Evolutionary conservation across 2,113 vertebrate genomes (phyloP).

Genomic region (Tympanuchus pallidicinctus): DNA sequence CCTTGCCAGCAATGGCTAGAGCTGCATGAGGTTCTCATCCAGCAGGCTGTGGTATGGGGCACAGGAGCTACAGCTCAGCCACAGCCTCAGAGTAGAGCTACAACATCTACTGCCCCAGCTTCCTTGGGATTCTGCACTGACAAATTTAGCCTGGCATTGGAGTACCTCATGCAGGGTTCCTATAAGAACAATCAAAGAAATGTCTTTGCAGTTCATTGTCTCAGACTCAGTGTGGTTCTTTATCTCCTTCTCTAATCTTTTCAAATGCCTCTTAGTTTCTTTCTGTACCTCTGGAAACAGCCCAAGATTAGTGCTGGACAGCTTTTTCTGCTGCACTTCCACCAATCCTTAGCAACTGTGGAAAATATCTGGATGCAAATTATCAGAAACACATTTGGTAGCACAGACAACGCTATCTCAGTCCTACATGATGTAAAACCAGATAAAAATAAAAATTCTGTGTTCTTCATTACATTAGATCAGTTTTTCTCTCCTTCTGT

Average conservation of each 20-base stretch:
- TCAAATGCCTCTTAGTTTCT: neutral
- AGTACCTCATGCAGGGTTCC: neutral
- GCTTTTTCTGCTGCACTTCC: neutral
- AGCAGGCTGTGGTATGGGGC: neutral
- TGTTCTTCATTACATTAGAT: neutral
- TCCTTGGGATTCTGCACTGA: neutral
- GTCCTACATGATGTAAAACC: neutral
- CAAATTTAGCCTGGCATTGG: accelerated
- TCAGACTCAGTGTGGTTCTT: too few relatives aligned
- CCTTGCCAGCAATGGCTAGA: neutral
- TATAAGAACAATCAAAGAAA: accelerated
- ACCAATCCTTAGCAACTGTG: neutral
- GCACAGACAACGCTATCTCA: neutral
- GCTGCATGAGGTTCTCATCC: neutral
- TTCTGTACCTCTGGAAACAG: neutral
- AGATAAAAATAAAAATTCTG: neutral
- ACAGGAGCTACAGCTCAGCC: neutral
- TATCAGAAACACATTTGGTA: neutral
- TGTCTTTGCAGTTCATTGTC: neutral
- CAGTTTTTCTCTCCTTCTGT: constrained; percentile 5
- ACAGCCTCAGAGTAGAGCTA: neutral
- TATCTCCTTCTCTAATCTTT: neutral
- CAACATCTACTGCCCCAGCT: accelerated
- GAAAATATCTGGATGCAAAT: neutral
- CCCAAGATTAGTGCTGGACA: neutral